Percentiles rank a stretch among this genome's conserved stretches.
Evolutionary conservation across 2,888 invertebrate species (phyloP).

Genomic region (Pseudolycoriella hygida): DNA sequence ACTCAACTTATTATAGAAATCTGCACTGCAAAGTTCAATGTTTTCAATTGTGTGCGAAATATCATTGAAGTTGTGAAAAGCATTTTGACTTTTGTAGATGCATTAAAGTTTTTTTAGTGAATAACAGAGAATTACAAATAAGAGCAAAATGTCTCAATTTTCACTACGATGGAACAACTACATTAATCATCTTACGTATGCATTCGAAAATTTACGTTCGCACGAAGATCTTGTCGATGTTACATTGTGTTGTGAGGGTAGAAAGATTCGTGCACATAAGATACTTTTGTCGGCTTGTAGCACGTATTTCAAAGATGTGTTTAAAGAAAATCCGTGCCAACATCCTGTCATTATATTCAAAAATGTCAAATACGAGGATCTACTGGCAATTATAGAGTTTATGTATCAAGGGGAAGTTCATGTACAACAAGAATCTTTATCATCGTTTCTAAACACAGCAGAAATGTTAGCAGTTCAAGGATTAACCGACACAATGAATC

Average conservation of each 20-base stretch:
- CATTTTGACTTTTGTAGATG: no score
- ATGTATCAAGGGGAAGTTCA: constrained; percentile 73
- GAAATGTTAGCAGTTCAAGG: constrained; percentile 62
- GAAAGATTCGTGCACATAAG: constrained; percentile 68
- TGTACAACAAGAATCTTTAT: constrained; percentile 59
- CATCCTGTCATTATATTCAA: constrained; percentile 68
- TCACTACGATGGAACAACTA: constrained; percentile 80
- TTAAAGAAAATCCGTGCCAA: constrained; percentile 60
- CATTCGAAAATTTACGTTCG: constrained; percentile 53
- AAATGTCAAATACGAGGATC: constrained; percentile 59
- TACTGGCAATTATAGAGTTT: constrained; percentile 60
- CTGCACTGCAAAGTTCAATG: no score
- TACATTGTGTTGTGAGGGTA: constrained; percentile 69
- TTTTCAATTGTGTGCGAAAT: no score
- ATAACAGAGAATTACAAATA: no score
- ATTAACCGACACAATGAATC: constrained; percentile 34
- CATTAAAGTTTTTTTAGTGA: no score
- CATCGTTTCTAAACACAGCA: constrained; percentile 60
- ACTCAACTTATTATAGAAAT: no score
- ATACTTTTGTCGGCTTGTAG: constrained; percentile 73
- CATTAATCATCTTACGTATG: constrained; percentile 59
- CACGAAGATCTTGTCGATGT: constrained; percentile 65
- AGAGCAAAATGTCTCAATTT: constrained; percentile 35
- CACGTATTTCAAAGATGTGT: constrained; percentile 54
- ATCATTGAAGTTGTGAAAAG: no score